Base-by-base conservation (phyloP, 2,113 vertebrate genomes). In the Spilogale gracilis region DNA sequence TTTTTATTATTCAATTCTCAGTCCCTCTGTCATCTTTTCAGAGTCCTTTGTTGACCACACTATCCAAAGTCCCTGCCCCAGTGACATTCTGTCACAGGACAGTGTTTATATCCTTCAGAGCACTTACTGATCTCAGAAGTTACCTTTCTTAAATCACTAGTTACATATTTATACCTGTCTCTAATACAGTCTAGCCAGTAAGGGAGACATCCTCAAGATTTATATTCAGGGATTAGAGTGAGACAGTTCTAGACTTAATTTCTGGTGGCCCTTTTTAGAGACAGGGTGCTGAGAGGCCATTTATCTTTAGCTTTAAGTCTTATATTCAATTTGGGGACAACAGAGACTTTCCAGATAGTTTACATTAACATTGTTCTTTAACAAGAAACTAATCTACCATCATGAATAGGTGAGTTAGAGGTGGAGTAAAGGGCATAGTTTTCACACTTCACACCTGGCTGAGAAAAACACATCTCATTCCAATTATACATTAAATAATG, bases 391-490 rank as follows among this genome's bases (percentile, higher is more conserved):
- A 85, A 52, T 76, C 89, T 74, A 32, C 14, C 25, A 61, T 76
- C 38, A 78, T 52, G 4, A 71, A 4, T 17, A 81, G 21, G 54
- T 45, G 32, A 87, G 9, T 2, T 10, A 86, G 54, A 94, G 32
- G 3, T 90, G 27, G 8, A 13, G 6, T 52, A 61, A 6, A 50
- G 8, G 38, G 16, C 14, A 56, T 16, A 48, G 25, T 58, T 96
- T 80, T 67, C 27, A 20, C 52, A 14, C 43, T 89, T 63, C 60
- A 78, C n/a, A 69, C 38, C 23, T 73, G 54, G 6, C 45, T 89
- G 25, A 73, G n/a, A 95, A 95, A 76, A 94, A 94, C 54, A 11
- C 0, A 38, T 89, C 27, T 48, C 21, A 80, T 92, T 92, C 8
- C 38, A 94, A 48, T 79, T 89, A 76, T 14, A 91, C 1, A 58